Conservation (phyloP, 1,140 invertebrate genomes). For the Platyura marginata region DNA sequence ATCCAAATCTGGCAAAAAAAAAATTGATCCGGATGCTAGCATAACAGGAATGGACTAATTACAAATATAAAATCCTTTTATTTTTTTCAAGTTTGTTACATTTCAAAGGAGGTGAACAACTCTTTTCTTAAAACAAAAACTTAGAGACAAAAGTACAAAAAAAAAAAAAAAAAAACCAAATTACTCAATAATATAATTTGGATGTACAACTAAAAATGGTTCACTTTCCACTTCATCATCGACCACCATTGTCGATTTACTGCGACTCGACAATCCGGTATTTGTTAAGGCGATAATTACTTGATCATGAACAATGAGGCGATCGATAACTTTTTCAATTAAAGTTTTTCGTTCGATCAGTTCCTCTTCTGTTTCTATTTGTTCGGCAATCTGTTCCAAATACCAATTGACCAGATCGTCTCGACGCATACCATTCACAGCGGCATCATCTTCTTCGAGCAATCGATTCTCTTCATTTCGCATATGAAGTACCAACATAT, state of each 20-base stretch:
- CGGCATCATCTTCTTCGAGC: conserved; percentile 40
- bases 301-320: conserved; percentile 82
- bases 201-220: conserved; percentile 83
- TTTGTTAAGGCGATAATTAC: conserved; percentile 76
- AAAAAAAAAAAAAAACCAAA: too few species aligned
- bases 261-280: conserved; percentile 34
- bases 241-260: conserved; percentile 23
- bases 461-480: conserved; percentile 60
- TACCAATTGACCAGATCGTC: conserved; percentile 90
- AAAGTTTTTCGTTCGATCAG: conserved; percentile 73
- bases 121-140: too few species aligned
- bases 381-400: conserved; percentile 68
- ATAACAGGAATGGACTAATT: too few species aligned
- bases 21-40: too few species aligned
- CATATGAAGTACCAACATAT: conserved; percentile 81
- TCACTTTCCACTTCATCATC: conserved; percentile 52
- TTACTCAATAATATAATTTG: conserved; percentile 76
- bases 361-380: conserved; percentile 83
- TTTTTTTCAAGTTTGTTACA: too few species aligned
- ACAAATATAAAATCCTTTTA: too few species aligned
- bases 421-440: conserved; percentile 43
- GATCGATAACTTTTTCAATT: conserved; percentile 90
- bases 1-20: too few species aligned
- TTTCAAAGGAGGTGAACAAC: too few species aligned
- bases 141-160: too few species aligned